Evolutionary conservation across 2,888 invertebrate species (phyloP), one percentile per base, ranked within the genome.

Genomic region (Calephelis perditalis): DNA sequence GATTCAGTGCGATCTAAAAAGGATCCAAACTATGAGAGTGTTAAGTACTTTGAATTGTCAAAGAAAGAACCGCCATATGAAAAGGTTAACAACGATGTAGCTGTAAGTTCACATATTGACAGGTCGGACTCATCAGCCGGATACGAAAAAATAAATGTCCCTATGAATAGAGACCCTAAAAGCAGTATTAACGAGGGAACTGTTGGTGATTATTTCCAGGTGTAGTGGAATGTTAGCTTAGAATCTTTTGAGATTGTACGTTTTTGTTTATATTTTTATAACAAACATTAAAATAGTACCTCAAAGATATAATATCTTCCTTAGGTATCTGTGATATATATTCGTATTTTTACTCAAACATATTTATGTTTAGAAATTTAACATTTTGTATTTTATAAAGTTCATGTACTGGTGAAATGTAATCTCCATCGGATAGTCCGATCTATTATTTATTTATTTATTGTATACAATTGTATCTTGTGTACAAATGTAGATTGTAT

Each of bases 1-100:
- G 93, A 93, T 67, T 92, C 92, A 12, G 92, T 93, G 1, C 84
- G 84, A 65, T 91, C 92, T 8, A 75, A 82, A 69, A 91, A 91
- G 56, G 94, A 96, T 86, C 95, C 96, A 0, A 96, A 96, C 77
- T 96, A 96, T 73, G 96, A 96, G 77, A 96, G 95, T 67, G 95
- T 96, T 0, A 94, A 94, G 68, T 95, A 95, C 80, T 91, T 94
- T 71, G 94, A 93, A 63, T 76, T 93, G 1, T 72, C 84, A 0
- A 86, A 87, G 37, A 86, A 82, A 63, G 94, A 94, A 58, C 94
- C 95, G 58, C 94, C 95, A 0, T 95, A 95, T 64, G 95, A 95
- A 72, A 91, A 91, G 70, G 84, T 94, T 11, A 83, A 91, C 54
- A 84, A 82, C 36, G 91, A 85, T 36, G 64, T 61, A n/a, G 67